A percentile compares a stretch with the other conserved stretches of the same genome.
phyloP scores from a whole-genome alignment of 2,113 vertebrate species.

The Burhinus oedicnemus region DNA sequence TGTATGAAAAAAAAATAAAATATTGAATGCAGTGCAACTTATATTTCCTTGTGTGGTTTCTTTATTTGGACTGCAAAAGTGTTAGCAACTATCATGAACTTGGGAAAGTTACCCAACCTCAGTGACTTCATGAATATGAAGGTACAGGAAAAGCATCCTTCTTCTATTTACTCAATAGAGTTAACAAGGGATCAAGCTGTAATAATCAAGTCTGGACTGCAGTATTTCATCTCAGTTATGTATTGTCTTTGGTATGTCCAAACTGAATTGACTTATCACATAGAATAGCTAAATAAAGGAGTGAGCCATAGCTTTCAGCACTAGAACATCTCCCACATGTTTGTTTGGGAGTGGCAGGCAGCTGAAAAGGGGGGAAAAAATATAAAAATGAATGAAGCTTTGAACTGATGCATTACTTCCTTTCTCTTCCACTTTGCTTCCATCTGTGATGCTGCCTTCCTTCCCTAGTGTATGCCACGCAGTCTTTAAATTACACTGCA shows the following conservation, averaged over 20 bases:
- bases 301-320: conserved; percentile 30
- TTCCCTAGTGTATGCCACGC: not conserved
- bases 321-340: conserved; percentile 41
- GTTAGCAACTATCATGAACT: not conserved
- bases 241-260: conserved; percentile 35
- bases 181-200: not conserved
- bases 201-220: not conserved
- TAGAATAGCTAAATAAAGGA: not conserved
- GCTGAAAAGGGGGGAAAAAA: not conserved
- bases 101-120: not conserved
- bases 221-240: conserved; percentile 23
- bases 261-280: not conserved
- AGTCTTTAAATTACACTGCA: not conserved
- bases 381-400: conserved; percentile 3
- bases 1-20: not conserved
- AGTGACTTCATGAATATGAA: not conserved
- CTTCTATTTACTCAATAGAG: not conserved
- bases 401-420: not conserved
- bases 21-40: not conserved
- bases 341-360: conserved; percentile 29
- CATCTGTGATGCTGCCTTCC: not conserved
- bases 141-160: not conserved
- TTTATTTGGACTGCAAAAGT: not conserved
- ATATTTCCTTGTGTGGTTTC: not conserved
- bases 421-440: not conserved